Conservation (phyloP, 2,797 vertebrate species). For the Carduelis carduelis region DNA sequence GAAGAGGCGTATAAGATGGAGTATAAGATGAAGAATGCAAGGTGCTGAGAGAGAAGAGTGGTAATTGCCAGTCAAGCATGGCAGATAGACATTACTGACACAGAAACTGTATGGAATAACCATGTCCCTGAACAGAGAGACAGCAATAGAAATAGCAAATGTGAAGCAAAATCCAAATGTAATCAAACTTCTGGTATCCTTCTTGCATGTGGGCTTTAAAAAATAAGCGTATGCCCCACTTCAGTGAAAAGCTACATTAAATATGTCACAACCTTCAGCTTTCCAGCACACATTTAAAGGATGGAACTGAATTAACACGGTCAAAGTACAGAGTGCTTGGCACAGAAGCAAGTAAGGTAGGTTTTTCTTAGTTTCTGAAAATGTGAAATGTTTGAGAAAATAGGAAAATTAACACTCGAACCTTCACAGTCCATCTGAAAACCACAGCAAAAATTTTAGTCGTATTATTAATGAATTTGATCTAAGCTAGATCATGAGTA, state of each 20-base stretch:
- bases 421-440: not conserved
- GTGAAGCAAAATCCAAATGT: not conserved
- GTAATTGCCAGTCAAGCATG: not conserved
- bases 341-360: not conserved
- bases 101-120: not conserved
- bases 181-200: not conserved
- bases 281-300: not conserved
- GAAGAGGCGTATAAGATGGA: not conserved
- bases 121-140: not conserved
- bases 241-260: not conserved
- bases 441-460: not conserved
- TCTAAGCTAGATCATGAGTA: not conserved
- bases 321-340: not conserved
- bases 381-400: constrained; percentile 15
- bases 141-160: not conserved
- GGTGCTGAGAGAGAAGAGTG: not conserved
- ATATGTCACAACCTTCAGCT: not conserved
- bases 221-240: not conserved
- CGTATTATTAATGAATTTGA: constrained; percentile 58
- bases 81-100: not conserved
- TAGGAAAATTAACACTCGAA: not conserved
- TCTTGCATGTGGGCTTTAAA: not conserved
- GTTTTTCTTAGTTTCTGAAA: not conserved
- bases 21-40: not conserved
- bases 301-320: not conserved